These are phyloP conservation scores for Chaenogobius annularis DNA, from an alignment of 2,113 vertebrate genomes.

Conservation along the genomic window DNA sequence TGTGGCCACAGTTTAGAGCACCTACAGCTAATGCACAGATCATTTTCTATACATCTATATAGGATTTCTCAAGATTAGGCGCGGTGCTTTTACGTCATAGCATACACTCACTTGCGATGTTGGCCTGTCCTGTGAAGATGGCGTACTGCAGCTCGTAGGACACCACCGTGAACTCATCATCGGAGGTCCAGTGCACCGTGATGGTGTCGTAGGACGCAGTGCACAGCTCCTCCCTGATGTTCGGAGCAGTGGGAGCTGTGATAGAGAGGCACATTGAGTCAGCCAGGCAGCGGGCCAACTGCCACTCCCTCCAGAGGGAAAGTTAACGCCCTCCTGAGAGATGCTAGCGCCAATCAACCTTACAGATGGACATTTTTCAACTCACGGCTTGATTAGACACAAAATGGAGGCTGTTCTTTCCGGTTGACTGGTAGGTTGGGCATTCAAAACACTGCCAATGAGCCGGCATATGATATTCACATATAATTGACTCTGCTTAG, in stretches of 20 bases:
- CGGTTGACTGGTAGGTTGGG: constrained; percentile 41
- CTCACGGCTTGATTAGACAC: constrained; percentile 43
- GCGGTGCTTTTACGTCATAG: no score
- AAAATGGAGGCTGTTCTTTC: constrained; percentile 40
- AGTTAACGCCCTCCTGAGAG: neutral
- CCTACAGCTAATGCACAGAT: no score
- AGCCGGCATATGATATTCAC: constrained; percentile 27
- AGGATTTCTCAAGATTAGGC: no score
- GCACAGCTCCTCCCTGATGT: constrained; percentile 93
- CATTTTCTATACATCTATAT: no score
- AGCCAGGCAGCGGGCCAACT: neutral
- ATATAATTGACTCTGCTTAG: constrained; percentile 8
- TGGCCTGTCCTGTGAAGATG: constrained; percentile 96
- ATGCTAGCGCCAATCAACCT: constrained; percentile 29
- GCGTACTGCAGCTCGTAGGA: constrained; percentile 97
- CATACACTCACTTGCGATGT: constrained; percentile 84
- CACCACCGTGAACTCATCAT: constrained; percentile 95
- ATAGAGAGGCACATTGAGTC: constrained; percentile 5
- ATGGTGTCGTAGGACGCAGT: constrained; percentile 97
- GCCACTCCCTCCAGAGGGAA: neutral
- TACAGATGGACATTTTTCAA: constrained; percentile 10
- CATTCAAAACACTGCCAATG: constrained; percentile 14
- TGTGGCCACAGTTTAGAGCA: no score
- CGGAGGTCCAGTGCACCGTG: constrained; percentile 95
- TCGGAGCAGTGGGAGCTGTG: constrained; percentile 78